phyloP scores from a whole-genome alignment of 2,113 vertebrate genomes.

The Gymnogyps californianus region DNA sequence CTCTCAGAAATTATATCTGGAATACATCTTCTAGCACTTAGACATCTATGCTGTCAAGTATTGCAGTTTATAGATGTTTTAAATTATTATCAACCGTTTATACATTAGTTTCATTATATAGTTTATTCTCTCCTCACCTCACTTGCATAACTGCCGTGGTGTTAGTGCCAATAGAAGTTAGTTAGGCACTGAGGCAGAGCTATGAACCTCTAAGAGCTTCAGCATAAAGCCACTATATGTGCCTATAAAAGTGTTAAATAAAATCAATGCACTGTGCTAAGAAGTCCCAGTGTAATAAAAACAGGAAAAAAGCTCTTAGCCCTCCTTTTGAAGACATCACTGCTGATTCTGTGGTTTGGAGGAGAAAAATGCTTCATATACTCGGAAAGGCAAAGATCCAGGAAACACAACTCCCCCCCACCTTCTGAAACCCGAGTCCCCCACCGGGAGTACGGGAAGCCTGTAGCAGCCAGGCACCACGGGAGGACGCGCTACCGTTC shows the following conservation, averaged over 20 bases:
- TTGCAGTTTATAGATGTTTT: not conserved
- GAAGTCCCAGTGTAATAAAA: not conserved
- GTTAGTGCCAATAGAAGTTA: not conserved
- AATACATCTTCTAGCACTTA: not conserved
- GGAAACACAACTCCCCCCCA: not conserved
- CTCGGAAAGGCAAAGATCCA: not conserved
- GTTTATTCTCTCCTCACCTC: not conserved
- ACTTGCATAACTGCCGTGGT: not conserved
- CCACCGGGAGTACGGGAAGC: fast-evolving
- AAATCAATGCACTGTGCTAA: not conserved
- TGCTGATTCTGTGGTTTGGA: not conserved
- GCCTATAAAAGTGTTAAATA: not conserved
- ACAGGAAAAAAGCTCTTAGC: not conserved
- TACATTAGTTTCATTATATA: not conserved
- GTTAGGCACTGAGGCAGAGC: not conserved
- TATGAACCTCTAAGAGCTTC: not conserved
- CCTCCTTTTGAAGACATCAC: not conserved
- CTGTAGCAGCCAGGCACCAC: not conserved
- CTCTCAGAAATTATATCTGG: not conserved
- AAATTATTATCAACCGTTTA: not conserved
- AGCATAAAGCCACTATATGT: not conserved
- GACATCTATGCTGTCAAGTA: not conserved
- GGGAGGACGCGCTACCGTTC: fast-evolving
- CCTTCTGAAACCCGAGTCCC: fast-evolving
- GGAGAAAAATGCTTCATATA: not conserved